Evolutionary conservation across 2,888 invertebrate species (phyloP).

Genomic region (Anarsia innoxiella): DNA sequence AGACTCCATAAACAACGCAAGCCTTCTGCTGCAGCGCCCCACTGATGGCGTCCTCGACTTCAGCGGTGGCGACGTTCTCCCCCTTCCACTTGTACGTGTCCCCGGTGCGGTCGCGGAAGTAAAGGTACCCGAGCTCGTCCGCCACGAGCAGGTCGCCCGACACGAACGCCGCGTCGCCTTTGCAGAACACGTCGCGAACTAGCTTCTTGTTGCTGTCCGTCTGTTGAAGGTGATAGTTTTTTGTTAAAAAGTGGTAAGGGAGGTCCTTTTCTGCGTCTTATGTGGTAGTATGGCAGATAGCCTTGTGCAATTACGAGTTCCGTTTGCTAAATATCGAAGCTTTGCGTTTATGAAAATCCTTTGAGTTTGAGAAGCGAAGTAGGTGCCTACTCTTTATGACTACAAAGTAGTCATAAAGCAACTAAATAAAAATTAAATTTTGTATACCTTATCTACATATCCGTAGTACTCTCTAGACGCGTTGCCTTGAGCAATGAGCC

Average conservation of each 20-base stretch:
- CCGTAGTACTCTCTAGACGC: slow-evolving; percentile 77
- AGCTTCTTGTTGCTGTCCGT: slow-evolving; percentile 91
- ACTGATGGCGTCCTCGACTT: slow-evolving; percentile 93
- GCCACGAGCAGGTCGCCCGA: slow-evolving; percentile 92
- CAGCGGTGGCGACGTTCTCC: slow-evolving; percentile 97
- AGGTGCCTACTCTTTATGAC: too few species aligned
- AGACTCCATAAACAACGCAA: slow-evolving; percentile 93
- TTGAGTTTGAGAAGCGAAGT: too few species aligned
- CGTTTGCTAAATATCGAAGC: too few species aligned
- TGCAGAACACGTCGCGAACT: slow-evolving; percentile 84
- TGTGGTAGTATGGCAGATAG: too few species aligned
- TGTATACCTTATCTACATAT: slow-evolving; percentile 73
- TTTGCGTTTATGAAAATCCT: too few species aligned
- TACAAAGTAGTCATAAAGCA: too few species aligned
- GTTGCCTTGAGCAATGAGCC: slow-evolving; percentile 78
- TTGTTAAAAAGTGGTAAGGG: not conserved
- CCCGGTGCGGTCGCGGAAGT: slow-evolving; percentile 92
- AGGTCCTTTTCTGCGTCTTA: too few species aligned
- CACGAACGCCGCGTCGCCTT: slow-evolving; percentile 93
- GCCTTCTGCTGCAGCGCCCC: slow-evolving; percentile 83
- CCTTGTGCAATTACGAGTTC: too few species aligned
- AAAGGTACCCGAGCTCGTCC: slow-evolving; percentile 95
- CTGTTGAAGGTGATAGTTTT: slow-evolving; percentile 32
- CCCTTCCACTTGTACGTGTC: slow-evolving; percentile 95
- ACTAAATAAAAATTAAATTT: too few species aligned